phyloP scores from a whole-genome alignment of 2,888 invertebrate genomes.

The Cotesia congregata region DNA sequence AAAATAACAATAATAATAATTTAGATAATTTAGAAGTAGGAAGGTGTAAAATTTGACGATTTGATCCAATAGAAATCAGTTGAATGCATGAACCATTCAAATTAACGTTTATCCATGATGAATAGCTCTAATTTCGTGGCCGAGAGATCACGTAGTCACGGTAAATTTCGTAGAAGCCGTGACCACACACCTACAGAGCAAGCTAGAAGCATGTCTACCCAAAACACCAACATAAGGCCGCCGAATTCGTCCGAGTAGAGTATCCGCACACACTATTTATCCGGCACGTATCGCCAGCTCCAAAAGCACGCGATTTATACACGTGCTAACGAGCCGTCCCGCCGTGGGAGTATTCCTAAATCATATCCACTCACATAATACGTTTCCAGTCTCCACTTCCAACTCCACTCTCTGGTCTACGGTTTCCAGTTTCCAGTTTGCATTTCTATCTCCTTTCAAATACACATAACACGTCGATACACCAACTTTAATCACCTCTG shows the following conservation, averaged over 20 bases:
- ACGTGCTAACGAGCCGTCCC: conserved; percentile 28
- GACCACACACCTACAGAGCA: conserved; percentile 11
- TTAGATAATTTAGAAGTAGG: too few relatives aligned
- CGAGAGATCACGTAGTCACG: conserved; percentile 61
- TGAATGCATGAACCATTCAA: conserved; percentile 47
- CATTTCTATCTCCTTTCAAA: conserved; percentile 32
- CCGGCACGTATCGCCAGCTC: not conserved
- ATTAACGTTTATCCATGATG: conserved; percentile 53
- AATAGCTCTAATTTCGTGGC: conserved; percentile 65
- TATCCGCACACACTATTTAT: conserved; percentile 14
- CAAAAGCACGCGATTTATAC: not conserved
- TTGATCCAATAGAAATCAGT: not conserved
- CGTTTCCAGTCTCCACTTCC: conserved; percentile 48
- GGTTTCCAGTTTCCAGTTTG: conserved; percentile 13
- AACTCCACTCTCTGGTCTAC: conserved; percentile 47
- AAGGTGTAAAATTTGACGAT: not conserved
- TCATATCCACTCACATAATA: conserved; percentile 57
- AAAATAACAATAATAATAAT: too few relatives aligned
- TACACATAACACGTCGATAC: not conserved
- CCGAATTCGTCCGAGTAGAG: conserved; percentile 12
- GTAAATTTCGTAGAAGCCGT: conserved; percentile 59
- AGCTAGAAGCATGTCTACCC: conserved; percentile 9
- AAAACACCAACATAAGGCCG: not conserved
- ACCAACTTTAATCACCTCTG: too few relatives aligned
- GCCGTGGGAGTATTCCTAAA: conserved; percentile 59